These are phyloP conservation scores for Acleris emargana DNA, from an alignment of 2,888 invertebrate genomes.

Conservation along the genomic window DNA sequence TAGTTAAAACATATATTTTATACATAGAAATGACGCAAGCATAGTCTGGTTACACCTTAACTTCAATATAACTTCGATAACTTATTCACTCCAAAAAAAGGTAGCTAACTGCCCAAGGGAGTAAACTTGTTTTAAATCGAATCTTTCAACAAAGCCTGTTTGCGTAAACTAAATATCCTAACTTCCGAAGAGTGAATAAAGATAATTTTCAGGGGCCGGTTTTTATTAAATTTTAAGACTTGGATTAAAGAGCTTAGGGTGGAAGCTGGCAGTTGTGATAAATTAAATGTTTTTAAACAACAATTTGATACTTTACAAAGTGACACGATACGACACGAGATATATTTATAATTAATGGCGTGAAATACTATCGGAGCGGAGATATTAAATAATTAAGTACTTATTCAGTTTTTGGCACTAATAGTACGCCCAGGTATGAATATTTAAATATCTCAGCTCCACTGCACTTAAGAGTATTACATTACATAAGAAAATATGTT, in stretches of 20 bases:
- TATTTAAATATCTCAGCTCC: too few relatives aligned
- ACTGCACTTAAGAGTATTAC: too few relatives aligned
- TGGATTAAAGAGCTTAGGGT: background rate
- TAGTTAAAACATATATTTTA: too few relatives aligned
- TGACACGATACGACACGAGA: too few relatives aligned
- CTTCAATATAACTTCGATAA: background rate
- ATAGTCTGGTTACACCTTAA: background rate
- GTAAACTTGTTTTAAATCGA: slow-evolving; percentile 25
- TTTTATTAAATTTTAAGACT: background rate
- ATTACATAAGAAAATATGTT: too few relatives aligned
- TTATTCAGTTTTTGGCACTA: too few relatives aligned
- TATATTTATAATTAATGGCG: too few relatives aligned
- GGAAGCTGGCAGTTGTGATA: background rate
- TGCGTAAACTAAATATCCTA: slow-evolving; percentile 5
- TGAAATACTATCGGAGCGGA: too few relatives aligned
- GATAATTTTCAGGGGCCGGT: background rate
- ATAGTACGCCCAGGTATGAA: too few relatives aligned
- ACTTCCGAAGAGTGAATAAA: background rate
- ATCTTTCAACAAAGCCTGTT: slow-evolving; percentile 11
- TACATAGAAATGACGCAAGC: background rate
- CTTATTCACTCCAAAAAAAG: background rate
- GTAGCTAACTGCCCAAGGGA: background rate
- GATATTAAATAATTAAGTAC: too few relatives aligned
- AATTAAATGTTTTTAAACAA: background rate
- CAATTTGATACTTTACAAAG: background rate